Conservation (phyloP, 2,797 vertebrate genomes). For the Bovichtus diacanthus region DNA sequence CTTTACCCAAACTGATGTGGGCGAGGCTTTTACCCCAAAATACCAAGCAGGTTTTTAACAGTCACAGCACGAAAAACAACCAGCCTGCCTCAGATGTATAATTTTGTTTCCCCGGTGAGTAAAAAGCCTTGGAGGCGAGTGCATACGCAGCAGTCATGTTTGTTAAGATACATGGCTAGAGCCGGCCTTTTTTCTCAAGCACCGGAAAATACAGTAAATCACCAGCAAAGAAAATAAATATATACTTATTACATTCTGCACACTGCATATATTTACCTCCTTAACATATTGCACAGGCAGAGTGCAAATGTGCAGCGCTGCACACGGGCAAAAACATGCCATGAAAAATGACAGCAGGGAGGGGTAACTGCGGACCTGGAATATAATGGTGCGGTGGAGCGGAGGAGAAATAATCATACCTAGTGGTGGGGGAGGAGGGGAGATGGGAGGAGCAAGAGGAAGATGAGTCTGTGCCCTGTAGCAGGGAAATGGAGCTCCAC, state of each 20-base stretch:
- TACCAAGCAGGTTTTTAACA: conserved; percentile 70
- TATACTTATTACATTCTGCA: conserved; percentile 84
- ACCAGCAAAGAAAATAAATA: conserved; percentile 85
- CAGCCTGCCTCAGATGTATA: conserved; percentile 80
- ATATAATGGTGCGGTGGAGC: conserved; percentile 80
- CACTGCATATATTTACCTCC: conserved; percentile 82
- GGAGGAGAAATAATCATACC: conserved; percentile 85
- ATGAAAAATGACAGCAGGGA: conserved; percentile 86
- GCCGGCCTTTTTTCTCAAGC: conserved; percentile 71
- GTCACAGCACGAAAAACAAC: conserved; percentile 75
- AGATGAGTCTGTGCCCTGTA: conserved; percentile 81
- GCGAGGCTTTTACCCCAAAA: conserved; percentile 49
- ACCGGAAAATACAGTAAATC: conserved; percentile 79
- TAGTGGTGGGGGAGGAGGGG: conserved; percentile 72
- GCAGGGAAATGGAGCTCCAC: conserved; percentile 79
- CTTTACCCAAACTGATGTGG: conserved; percentile 35
- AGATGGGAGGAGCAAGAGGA: conserved; percentile 70
- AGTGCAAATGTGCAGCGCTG: conserved; percentile 77
- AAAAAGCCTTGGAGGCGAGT: conserved; percentile 79
- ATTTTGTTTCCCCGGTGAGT: conserved; percentile 81
- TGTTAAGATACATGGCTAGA: conserved; percentile 80
- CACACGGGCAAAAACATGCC: conserved; percentile 78
- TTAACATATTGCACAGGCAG: conserved; percentile 83
- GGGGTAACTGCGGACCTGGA: conserved; percentile 81
- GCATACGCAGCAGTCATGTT: conserved; percentile 82